Evolutionary conservation across 2,888 invertebrate species (phyloP), one percentile per base, ranked within the genome.

Genomic region (Perdita meconis): DNA sequence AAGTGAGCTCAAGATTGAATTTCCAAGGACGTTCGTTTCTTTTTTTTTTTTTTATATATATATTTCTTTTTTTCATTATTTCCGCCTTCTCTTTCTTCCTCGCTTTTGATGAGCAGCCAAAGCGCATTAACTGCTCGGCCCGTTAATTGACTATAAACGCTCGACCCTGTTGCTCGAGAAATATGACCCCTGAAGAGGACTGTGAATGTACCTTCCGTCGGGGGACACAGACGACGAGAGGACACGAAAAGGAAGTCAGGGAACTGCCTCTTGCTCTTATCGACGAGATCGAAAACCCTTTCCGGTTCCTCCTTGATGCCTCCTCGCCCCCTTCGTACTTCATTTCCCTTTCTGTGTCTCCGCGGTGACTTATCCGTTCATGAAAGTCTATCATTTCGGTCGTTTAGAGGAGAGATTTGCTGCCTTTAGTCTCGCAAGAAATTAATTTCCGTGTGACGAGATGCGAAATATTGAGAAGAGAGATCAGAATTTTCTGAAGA

Each of bases 91-190:
- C 34, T 36, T 66, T 64, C 64, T 57, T 60, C 69, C 67, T 75
- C 69, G n/a, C 65, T 71, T 77, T 56, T 74, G 74, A 82, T 65
- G 78, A 83, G 83, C 76, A 76, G 80, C 47, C 80, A 79, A 85
- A 85, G 86, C 86, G 82, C 83, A 88, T 89, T 88, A 84, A 79
- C 86, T 81, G 69, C 78, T 81, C 81, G 82, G 73, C 70, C 73
- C 74, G 85, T 88, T 89, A 89, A 89, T 89, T 89, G 90, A 89
- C 90, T 88, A 85, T 87, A 88, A 89, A 86, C 87, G 89, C 86
- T 88, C 83, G 80, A 86, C 85, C 87, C 85, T 89, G 86, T 89
- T 89, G 86, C 77, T 64, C 51, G 30, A 69, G 77, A 70, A 78
- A 79, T 82, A 71, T 73, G 78, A 16, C 59, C 63, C 66, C 65